Conservation (phyloP, 92 coral and sea anemone species). For the Pocillopora meandrina region DNA sequence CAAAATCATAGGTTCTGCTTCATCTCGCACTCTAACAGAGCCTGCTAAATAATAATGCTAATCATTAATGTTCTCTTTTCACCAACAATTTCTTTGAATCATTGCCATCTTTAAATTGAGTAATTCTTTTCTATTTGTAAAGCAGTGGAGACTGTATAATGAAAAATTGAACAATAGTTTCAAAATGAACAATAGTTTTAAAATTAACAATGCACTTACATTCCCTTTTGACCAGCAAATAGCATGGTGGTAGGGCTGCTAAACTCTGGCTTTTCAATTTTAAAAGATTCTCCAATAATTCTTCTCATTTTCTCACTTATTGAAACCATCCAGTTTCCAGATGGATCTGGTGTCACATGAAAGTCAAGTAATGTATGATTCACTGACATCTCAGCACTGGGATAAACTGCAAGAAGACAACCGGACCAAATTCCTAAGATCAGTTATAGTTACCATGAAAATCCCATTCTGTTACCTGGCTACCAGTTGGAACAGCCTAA, state of each 20-base stretch:
- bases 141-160: neutral
- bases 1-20: too few species aligned
- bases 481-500: neutral
- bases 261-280: conserved; percentile 36
- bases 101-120: too few species aligned
- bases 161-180: neutral
- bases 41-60: too few species aligned
- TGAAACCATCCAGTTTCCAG: conserved; percentile 22
- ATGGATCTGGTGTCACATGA: conserved; percentile 55
- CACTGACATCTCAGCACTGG: conserved; percentile 50
- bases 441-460: neutral
- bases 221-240: conserved; percentile 23
- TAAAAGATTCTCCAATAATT: conserved; percentile 30
- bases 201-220: conserved; percentile 7
- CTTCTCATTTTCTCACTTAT: conserved; percentile 31
- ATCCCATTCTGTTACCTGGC: neutral
- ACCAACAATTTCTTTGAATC: too few species aligned
- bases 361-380: conserved; percentile 68
- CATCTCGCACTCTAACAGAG: too few species aligned
- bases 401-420: neutral
- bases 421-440: neutral
- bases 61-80: too few species aligned
- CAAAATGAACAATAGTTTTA: neutral
- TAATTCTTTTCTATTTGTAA: too few species aligned
- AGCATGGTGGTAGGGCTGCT: conserved; percentile 11